These are phyloP conservation scores for Branchinecta lynchi DNA, from an alignment of 1,140 invertebrate species.

Conservation along the genomic window DNA sequence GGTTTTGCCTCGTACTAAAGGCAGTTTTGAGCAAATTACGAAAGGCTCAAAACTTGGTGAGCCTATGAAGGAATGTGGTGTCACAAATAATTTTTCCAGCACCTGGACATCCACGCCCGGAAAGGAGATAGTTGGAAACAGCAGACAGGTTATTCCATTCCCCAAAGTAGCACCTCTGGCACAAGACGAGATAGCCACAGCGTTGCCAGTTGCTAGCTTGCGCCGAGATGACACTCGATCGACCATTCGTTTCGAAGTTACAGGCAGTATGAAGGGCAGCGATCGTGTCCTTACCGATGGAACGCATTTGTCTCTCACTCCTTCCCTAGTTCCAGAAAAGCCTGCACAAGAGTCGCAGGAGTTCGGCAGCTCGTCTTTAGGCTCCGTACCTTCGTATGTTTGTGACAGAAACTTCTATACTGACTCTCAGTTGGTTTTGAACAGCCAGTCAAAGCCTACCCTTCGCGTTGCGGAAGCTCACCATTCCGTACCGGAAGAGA, in stretches of 20 bases:
- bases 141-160: neutral
- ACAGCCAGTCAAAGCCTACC: too few relatives aligned
- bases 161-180: too few relatives aligned
- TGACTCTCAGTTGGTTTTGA: neutral
- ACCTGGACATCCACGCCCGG: neutral
- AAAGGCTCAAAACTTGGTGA: too few relatives aligned
- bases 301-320: neutral
- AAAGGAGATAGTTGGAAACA: neutral
- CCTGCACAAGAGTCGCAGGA: neutral
- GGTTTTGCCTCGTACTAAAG: too few relatives aligned
- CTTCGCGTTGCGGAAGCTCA: neutral
- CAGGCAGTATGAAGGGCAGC: neutral
- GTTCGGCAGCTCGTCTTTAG: neutral
- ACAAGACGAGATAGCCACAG: too few relatives aligned
- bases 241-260: neutral
- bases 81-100: neutral
- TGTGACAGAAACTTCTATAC: neutral
- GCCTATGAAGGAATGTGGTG: too few relatives aligned
- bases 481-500: neutral
- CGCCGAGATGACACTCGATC: neutral
- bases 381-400: neutral
- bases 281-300: neutral
- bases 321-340: neutral
- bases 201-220: too few relatives aligned
- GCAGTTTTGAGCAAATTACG: too few relatives aligned